phyloP scores from a whole-genome alignment of 2,888 invertebrate genomes.

The Lepidocyrtoides sp. region DNA sequence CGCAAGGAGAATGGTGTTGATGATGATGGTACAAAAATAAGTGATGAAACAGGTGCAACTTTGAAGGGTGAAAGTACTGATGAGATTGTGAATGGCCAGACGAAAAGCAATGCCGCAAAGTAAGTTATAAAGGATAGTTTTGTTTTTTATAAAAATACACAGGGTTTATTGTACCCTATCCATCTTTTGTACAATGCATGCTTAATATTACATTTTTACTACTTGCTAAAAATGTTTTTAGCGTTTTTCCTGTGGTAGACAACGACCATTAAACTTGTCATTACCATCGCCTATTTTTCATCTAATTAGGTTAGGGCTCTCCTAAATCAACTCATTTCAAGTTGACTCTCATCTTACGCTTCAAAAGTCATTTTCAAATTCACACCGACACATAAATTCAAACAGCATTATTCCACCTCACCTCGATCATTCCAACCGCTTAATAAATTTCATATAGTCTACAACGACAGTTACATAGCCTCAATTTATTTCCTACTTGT shows the following conservation, averaged over 20 bases:
- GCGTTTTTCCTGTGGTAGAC: background rate
- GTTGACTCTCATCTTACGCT: background rate
- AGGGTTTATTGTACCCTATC: background rate
- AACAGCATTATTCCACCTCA: background rate
- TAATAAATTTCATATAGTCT: background rate
- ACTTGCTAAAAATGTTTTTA: background rate
- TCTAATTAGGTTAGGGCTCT: slow-evolving; percentile 12
- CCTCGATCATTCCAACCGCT: background rate
- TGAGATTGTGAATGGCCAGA: background rate
- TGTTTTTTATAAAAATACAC: too few species aligned
- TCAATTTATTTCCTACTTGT: background rate
- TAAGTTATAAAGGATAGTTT: slow-evolving; percentile 3
- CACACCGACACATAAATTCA: background rate
- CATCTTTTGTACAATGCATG: background rate
- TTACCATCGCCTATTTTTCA: background rate
- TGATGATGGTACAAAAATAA: background rate
- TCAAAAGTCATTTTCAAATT: background rate
- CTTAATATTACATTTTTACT: background rate
- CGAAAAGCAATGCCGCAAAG: background rate
- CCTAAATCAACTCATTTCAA: slow-evolving; percentile 35
- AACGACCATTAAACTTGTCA: too few species aligned
- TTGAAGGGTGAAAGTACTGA: background rate
- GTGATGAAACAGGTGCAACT: background rate
- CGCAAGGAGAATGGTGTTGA: background rate
- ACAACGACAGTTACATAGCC: background rate